These are phyloP conservation scores for Venusia cambrica DNA, from an alignment of 2,888 invertebrate species.

Conservation along the genomic window DNA sequence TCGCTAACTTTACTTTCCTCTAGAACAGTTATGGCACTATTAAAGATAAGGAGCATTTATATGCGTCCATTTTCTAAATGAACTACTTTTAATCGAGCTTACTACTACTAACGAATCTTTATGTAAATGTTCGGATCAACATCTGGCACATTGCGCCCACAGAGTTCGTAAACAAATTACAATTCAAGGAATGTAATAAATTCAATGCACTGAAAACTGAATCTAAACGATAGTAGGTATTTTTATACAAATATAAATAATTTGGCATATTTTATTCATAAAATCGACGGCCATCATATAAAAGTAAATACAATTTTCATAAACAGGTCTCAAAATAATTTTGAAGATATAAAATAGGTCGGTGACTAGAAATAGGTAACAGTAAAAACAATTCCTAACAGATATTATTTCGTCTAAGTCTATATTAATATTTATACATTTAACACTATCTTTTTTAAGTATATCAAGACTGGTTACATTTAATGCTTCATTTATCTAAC, in stretches of 20 bases:
- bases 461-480: conserved; percentile 53
- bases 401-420: conserved; percentile 52
- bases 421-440: conserved; percentile 59
- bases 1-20: conserved; percentile 32
- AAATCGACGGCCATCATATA: conserved; percentile 52
- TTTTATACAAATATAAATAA: conserved; percentile 44
- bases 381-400: conserved; percentile 56
- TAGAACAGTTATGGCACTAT: conserved; percentile 23
- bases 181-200: conserved; percentile 22
- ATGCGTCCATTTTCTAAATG: conserved; percentile 47
- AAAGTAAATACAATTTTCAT: conserved; percentile 52
- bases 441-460: conserved; percentile 60
- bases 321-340: conserved; percentile 53
- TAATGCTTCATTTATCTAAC: conserved; percentile 63
- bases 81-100: conserved; percentile 36
- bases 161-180: conserved; percentile 8
- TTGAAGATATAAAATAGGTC: conserved; percentile 43
- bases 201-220: too few species aligned
- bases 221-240: conserved; percentile 42
- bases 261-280: conserved; percentile 61
- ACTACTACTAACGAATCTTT: conserved; percentile 33
- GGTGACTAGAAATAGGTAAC: conserved; percentile 45
- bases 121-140: conserved; percentile 36
- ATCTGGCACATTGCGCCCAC: conserved; percentile 17
- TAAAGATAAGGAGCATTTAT: conserved; percentile 50